Percentiles rank a stretch among this genome's conserved stretches.
Conservation (phyloP, 2,113 vertebrate species). For the Solea senegalensis region DNA sequence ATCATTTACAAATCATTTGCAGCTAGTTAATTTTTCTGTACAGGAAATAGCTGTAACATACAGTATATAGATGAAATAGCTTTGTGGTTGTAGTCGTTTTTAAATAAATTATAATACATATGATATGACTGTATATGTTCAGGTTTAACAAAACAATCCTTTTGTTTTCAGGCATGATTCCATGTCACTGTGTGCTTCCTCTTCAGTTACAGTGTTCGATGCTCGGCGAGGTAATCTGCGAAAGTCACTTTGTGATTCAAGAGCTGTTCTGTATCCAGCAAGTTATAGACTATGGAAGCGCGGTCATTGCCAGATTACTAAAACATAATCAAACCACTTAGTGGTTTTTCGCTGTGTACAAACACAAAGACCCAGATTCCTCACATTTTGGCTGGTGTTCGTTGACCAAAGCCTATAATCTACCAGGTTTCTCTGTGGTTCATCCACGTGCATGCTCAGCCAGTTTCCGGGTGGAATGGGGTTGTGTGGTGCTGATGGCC, state of each 20-base stretch:
- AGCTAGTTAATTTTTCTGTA: constrained; percentile 29
- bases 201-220: background rate
- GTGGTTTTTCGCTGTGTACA: background rate
- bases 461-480: no score
- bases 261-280: background rate
- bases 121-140: constrained; percentile 15
- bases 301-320: constrained; percentile 9
- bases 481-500: background rate
- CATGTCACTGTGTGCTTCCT: background rate
- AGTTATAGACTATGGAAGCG: background rate
- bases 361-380: background rate
- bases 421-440: background rate
- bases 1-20: constrained; percentile 28
- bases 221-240: background rate
- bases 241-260: background rate
- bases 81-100: background rate
- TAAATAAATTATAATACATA: constrained; percentile 15
- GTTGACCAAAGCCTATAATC: background rate
- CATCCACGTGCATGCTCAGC: background rate
- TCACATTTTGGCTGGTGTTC: background rate
- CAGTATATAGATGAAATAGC: constrained; percentile 43
- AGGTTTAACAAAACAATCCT: constrained; percentile 1
- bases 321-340: constrained; percentile 10
- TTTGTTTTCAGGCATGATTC: constrained; percentile 20
- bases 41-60: constrained; percentile 32